phyloP scores from a whole-genome alignment of 2,113 vertebrate species.

The Hippotragus niger region DNA sequence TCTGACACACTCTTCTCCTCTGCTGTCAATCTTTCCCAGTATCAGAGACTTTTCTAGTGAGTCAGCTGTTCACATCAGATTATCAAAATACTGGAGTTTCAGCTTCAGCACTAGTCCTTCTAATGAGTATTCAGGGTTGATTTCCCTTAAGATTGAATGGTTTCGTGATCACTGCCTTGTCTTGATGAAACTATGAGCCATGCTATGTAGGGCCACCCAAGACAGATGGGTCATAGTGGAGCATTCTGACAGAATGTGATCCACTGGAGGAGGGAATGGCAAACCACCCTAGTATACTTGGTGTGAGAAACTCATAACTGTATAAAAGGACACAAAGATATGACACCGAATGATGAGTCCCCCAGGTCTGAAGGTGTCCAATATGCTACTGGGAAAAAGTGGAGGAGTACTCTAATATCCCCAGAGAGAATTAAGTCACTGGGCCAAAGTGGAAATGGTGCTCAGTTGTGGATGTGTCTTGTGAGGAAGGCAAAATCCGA shows the following conservation, averaged over 20 bases:
- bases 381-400: not conserved
- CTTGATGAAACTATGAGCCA: not conserved
- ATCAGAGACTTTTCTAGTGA: not conserved
- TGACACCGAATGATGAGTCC: not conserved
- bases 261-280: not conserved
- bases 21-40: not conserved
- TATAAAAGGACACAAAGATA: not conserved
- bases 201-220: not conserved
- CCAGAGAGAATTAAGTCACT: not conserved
- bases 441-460: accelerated
- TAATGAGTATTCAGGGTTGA: not conserved
- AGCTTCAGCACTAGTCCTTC: not conserved
- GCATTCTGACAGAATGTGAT: not conserved
- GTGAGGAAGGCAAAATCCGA: not conserved
- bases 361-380: not conserved
- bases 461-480: not conserved
- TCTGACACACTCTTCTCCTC: not conserved
- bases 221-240: not conserved
- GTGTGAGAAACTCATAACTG: not conserved
- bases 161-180: not conserved
- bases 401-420: not conserved
- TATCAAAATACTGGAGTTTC: not conserved
- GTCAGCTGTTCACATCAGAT: not conserved
- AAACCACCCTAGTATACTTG: not conserved
- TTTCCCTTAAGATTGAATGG: not conserved